Base-by-base conservation (phyloP, 2,888 invertebrate genomes). In the Chaitophorus viminalis region DNA sequence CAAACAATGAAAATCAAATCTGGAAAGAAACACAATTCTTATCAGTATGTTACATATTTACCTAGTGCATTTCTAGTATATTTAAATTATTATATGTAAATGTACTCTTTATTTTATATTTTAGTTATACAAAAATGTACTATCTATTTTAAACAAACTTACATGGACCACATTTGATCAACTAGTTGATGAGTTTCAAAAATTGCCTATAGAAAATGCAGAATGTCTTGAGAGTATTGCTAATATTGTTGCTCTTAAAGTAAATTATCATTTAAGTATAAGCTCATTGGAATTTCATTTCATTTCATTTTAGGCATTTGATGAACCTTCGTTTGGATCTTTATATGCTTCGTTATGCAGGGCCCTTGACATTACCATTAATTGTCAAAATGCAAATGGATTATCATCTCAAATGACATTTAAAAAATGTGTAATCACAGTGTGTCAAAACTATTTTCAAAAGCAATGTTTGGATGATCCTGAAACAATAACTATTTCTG, bases 201-300 rank as follows among this genome's bases (percentile, higher is more conserved):
- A 79, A 65, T 65, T 87, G 25, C 86, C 86, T 31, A 87, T 87
- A 36, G 79, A 87, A 46, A 87, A 87, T 1, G 31, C 18, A 18
- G 86, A 87, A 74, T 87, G 79, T 74, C 86, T 87, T 46, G 86
- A 87, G 29, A 87, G 18, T 81, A 74, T 87, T 87, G 86, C 86
- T 87, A 87, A 78, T 79, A 87, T 87, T 79, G 74, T 87, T 74
- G 86, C 79, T 39, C 54, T 87, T n/a, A 87, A 87, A 87, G 77
- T 86, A 86, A 86, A 78, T 78, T 3, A 68, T 33, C 33, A 4
- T n/a, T 8, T 31, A 18, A 52, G 18, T 31, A 81, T 17, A 81
- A n/a, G 14, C 11, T 46, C 60, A 36, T 65, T 3, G 14, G 1
- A 52, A 79, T 18, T 29, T 17, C 33, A 33, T 70, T 21, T 3